A percentile compares a stretch with the other conserved stretches of the same genome.
phyloP scores from a whole-genome alignment of 2,888 invertebrate species.

The Heliconius sara region DNA sequence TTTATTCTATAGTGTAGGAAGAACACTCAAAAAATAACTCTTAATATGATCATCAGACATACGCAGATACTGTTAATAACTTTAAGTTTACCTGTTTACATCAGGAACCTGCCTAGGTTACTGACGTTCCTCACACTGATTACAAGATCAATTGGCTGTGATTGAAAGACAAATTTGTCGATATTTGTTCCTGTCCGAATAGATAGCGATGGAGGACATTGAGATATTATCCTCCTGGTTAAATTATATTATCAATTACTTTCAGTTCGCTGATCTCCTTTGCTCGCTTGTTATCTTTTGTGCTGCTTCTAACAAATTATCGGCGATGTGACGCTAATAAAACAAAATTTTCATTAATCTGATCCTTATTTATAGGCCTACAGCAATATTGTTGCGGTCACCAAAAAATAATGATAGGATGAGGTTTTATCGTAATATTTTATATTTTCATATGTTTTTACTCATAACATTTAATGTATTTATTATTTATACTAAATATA shows the following conservation, averaged over 20 bases:
- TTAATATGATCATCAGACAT: too few species aligned
- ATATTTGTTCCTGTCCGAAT: slow-evolving; percentile 73
- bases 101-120: neutral
- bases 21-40: too few species aligned
- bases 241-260: slow-evolving; percentile 78
- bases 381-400: neutral
- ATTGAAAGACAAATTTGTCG: slow-evolving; percentile 67
- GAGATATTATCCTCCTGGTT: slow-evolving; percentile 75
- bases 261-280: slow-evolving; percentile 61
- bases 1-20: too few species aligned
- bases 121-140: neutral
- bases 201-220: slow-evolving; percentile 69
- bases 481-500: neutral
- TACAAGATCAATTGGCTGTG: slow-evolving; percentile 59
- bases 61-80: too few species aligned
- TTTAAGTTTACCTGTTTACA: too few species aligned
- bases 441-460: neutral
- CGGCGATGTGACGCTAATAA: slow-evolving; percentile 32
- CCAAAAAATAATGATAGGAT: neutral
- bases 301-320: slow-evolving; percentile 51
- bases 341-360: slow-evolving; percentile 18
- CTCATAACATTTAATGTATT: neutral
- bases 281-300: slow-evolving; percentile 64
- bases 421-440: neutral
- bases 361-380: slow-evolving; percentile 10